These are phyloP conservation scores for Punctoribates punctum DNA, from an alignment of 2,888 invertebrate species.

Conservation along the genomic window DNA sequence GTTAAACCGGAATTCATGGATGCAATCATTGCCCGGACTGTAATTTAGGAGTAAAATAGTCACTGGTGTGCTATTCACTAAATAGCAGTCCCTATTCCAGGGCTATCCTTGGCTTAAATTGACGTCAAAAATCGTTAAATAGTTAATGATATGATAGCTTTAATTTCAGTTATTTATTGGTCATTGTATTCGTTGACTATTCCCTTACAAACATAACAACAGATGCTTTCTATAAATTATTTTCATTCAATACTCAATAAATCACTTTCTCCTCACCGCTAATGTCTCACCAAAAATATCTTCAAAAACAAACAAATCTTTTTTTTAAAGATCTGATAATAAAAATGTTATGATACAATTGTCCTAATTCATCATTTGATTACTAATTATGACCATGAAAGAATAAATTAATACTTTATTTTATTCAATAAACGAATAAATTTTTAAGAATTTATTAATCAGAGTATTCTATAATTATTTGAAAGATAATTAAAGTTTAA, in stretches of 20 bases:
- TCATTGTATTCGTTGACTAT: neutral
- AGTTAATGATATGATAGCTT: conserved; percentile 4
- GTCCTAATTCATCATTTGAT: too few species aligned
- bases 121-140: conserved; percentile 27
- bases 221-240: conserved; percentile 16
- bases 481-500: too few species aligned
- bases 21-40: conserved; percentile 31
- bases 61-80: conserved; percentile 23
- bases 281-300: neutral
- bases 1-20: conserved; percentile 13
- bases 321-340: too few species aligned
- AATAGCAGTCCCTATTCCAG: neutral
- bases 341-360: too few species aligned
- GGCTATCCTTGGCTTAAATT: conserved; percentile 1
- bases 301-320: too few species aligned
- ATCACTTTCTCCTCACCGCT: neutral
- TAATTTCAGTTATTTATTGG: conserved; percentile 29
- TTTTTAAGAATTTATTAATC: too few species aligned
- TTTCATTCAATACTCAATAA: conserved; percentile 9
- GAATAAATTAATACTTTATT: too few species aligned
- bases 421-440: too few species aligned
- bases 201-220: neutral
- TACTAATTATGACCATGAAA: too few species aligned
- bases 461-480: too few species aligned
- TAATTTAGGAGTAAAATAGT: conserved; percentile 30